Percentiles rank a stretch among this genome's conserved stretches.
Evolutionary conservation across 2,888 invertebrate genomes (phyloP).

Genomic region (Epistrophe grossulariae): DNA sequence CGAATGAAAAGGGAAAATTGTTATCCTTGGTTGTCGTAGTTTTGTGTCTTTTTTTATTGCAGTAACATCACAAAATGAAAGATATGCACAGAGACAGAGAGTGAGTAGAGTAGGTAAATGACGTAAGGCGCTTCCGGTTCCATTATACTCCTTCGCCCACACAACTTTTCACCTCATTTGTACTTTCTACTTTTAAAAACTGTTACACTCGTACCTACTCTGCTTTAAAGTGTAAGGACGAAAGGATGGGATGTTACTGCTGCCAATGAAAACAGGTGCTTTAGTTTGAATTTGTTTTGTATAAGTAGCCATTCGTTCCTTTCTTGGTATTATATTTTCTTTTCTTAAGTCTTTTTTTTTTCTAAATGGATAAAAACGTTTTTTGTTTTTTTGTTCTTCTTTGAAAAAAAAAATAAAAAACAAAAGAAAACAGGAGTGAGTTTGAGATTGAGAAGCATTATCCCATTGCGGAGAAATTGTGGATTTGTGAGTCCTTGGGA

Average conservation of each 20-base stretch:
- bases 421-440: neutral
- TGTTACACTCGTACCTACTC: neutral
- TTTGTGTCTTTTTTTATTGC: constrained; percentile 29
- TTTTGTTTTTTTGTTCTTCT: constrained; percentile 14
- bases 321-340: constrained; percentile 15
- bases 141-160: constrained; percentile 34
- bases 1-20: constrained; percentile 54
- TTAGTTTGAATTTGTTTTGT: constrained; percentile 38
- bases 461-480: constrained; percentile 18
- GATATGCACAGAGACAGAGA: constrained; percentile 19
- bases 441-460: neutral
- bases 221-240: neutral
- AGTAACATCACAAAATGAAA: constrained; percentile 26
- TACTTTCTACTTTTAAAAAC: constrained; percentile 47
- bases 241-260: constrained; percentile 7
- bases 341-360: constrained; percentile 10
- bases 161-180: constrained; percentile 63
- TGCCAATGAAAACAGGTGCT: constrained; percentile 64
- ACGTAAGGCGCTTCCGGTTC: constrained; percentile 20
- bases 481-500: constrained; percentile 41
- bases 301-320: constrained; percentile 44
- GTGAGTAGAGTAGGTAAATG: constrained; percentile 32
- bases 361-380: constrained; percentile 46
- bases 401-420: constrained; percentile 12
- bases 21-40: constrained; percentile 43